A percentile compares a stretch with the other conserved stretches of the same genome.
Evolutionary conservation across 2,888 invertebrate genomes (phyloP).

Genomic region (Ceraclea dissimilis): DNA sequence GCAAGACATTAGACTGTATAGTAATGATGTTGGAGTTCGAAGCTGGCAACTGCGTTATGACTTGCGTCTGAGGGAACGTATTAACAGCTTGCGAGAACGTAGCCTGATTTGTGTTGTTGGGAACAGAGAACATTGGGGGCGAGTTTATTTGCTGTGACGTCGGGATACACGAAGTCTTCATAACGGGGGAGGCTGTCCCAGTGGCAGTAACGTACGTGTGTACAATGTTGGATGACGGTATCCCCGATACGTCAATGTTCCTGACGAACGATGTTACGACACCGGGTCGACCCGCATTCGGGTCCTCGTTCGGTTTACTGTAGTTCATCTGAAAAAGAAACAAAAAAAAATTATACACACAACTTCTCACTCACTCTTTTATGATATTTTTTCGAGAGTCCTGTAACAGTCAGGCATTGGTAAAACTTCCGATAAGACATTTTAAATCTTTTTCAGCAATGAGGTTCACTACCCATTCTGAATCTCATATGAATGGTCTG

Average conservation of each 20-base stretch:
- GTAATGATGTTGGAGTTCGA: constrained; percentile 40
- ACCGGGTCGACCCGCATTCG: constrained; percentile 13
- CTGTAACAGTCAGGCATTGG: no score
- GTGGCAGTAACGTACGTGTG: constrained; percentile 21
- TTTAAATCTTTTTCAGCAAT: no score
- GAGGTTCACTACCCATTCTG: no score
- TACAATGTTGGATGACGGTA: constrained; percentile 16
- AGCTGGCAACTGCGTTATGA: constrained; percentile 14
- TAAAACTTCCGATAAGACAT: no score
- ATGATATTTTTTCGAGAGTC: no score
- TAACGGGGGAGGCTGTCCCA: constrained; percentile 6
- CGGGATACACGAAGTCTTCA: constrained; percentile 15
- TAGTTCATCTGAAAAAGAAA: constrained; percentile 15
- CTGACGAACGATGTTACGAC: constrained; percentile 22
- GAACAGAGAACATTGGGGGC: constrained; percentile 16
- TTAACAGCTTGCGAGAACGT: constrained; percentile 19
- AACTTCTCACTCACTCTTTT: no score
- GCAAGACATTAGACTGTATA: constrained; percentile 27
- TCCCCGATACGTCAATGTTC: constrained; percentile 18
- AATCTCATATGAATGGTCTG: no score
- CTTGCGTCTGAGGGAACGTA: constrained; percentile 18
- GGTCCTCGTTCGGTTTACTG: constrained; percentile 12
- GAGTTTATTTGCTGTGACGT: constrained; percentile 13
- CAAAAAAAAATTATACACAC: no score
- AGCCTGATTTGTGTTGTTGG: constrained; percentile 8